Percentiles rank a stretch among this genome's conserved stretches.
phyloP scores from a whole-genome alignment of 2,797 vertebrate genomes.

The Pogoniulus pusillus region DNA sequence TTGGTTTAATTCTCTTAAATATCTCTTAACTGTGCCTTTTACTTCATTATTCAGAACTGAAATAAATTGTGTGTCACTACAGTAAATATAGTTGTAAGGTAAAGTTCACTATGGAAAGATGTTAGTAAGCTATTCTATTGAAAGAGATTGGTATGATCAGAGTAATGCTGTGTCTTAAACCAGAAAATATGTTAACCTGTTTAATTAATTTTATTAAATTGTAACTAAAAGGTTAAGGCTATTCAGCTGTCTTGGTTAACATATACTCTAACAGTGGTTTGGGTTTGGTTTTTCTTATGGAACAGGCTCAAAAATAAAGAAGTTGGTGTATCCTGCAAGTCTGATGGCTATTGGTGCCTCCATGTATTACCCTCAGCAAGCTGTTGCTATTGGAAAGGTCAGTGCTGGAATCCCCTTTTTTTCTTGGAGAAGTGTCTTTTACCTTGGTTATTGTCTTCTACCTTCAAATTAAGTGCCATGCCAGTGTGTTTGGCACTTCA shows the following conservation, averaged over 20 bases:
- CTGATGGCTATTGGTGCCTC: constrained; percentile 89
- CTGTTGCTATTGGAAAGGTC: constrained; percentile 83
- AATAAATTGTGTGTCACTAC: neutral
- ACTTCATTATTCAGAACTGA: neutral
- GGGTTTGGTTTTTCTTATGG: neutral
- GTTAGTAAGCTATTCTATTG: neutral
- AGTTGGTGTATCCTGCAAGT: constrained; percentile 83
- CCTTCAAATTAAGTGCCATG: neutral
- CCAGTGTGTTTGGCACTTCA: neutral
- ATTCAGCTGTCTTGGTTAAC: neutral
- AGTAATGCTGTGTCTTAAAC: neutral
- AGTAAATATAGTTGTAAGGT: neutral
- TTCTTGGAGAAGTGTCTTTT: neutral
- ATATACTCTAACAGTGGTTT: neutral
- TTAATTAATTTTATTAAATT: neutral
- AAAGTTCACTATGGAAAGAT: neutral
- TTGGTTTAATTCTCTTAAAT: neutral
- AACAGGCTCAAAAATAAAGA: constrained; percentile 90
- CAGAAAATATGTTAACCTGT: neutral
- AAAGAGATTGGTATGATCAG: neutral
- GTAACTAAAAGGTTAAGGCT: neutral
- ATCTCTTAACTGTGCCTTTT: neutral
- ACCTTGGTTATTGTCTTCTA: neutral
- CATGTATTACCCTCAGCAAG: constrained; percentile 92
- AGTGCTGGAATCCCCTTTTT: constrained; percentile 33